These are phyloP conservation scores for Noctua pronuba DNA, from an alignment of 2,888 invertebrate species.

Conservation along the genomic window DNA sequence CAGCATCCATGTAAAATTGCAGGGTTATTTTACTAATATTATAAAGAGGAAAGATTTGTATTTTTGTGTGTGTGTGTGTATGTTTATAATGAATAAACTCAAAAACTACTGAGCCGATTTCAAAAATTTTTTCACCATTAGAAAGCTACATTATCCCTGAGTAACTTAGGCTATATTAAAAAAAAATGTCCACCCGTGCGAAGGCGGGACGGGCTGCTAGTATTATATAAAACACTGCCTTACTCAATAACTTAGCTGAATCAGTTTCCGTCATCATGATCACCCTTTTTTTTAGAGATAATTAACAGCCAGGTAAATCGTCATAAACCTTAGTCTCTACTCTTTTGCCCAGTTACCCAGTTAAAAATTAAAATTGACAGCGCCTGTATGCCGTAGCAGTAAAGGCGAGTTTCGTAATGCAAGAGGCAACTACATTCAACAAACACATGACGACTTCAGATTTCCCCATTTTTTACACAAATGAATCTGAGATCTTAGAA, in stretches of 20 bases:
- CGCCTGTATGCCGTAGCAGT: neutral
- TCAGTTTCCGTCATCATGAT: neutral
- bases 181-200: too few relatives aligned
- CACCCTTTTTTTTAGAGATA: neutral
- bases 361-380: neutral
- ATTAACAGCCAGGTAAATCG: neutral
- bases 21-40: neutral
- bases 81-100: too few relatives aligned
- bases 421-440: neutral
- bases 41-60: too few relatives aligned
- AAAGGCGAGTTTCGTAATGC: neutral
- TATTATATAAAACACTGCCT: neutral
- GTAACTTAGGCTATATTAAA: too few relatives aligned
- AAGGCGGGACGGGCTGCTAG: too few relatives aligned
- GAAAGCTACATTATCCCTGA: too few relatives aligned
- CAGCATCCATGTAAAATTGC: neutral
- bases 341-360: neutral
- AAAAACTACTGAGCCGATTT: too few relatives aligned
- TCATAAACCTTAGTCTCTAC: neutral
- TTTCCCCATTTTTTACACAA: conserved; percentile 30
- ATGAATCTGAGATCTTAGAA: neutral
- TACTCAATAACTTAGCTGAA: neutral
- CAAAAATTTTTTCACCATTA: too few relatives aligned
- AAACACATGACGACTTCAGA: neutral
- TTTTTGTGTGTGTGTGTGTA: too few relatives aligned